Evolutionary conservation across 2,113 vertebrate species (phyloP), one percentile per base, ranked within the genome.

Genomic region (Toxotes chatareus): DNA sequence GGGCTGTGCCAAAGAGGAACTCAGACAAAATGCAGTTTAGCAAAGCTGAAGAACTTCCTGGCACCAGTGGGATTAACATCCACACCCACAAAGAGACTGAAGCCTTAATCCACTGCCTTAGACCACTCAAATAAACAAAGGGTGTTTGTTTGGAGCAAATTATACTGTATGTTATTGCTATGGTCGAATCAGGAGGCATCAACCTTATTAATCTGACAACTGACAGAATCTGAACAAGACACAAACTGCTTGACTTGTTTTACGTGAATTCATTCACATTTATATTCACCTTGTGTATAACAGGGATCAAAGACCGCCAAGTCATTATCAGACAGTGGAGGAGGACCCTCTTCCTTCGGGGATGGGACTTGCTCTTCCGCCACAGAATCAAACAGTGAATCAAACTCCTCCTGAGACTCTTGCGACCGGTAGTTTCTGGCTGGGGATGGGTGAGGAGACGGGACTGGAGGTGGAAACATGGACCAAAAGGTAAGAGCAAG

Each of bases 271-370:
- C 0, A 12, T 59, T 63, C 1, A 10, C 42, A 62, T 80, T 76
- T 51, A 65, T 27, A 68, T 61, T 86, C 76, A 97, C 96, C 97
- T 94, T 95, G 92, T 92, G 95, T 96, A 79, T 92, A 95, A 92
- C 96, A 98, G 23, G 97, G 97, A 82, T 98, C 97, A 46, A 98
- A 98, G 46, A 96, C 94, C 13, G 96, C 97, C 46, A 98, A 83
- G 86, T 98, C 97, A 0, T 93, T 93, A 34, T 95, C 93, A 2
- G 96, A 95, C 66, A 98, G 93, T 3, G 92, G 86, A 16, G 94
- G 92, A 27, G 85, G 84, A n/a, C 16, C 73, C 17, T 88, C 86
- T 16, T 88, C 86, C 36, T 89, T 89, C 21, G 90, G 86, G 4
- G 93, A 87, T 21, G 83, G 76, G 23, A 80, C 31, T 17, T 70